Base-by-base conservation (phyloP, 2,113 vertebrate species). In the Phrynosoma blainvillii region DNA sequence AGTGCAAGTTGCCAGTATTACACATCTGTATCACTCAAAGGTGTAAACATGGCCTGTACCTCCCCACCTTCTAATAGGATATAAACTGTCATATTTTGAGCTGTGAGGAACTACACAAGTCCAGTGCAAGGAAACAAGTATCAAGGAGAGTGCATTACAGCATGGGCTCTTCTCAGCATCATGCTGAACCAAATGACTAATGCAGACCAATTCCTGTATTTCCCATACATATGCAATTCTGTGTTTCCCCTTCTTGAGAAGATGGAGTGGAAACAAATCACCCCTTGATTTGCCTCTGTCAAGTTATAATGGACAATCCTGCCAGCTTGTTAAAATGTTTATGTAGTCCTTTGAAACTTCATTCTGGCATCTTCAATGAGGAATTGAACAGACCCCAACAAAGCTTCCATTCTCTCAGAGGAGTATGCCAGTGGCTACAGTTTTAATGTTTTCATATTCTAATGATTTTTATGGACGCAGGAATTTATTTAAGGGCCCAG, bases 381-480 rank as follows among this genome's bases (percentile, higher is more conserved):
- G 70, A 75, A 42, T 6, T 59, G 90, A 91, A 85, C 90, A 85
- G 91, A 84, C 7, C 6, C 7, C 62, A 87, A 88, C 14, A 66
- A 36, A 0, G 1, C 11, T 36, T 12, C 73, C 40, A 54, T 82
- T 87, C 89, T 81, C 66, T 11, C 84, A 81, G 56, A 79, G 75
- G 78, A 1, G 1, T 76, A 88, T 52, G 25, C 62, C 59, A 88
- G 66, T 89, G 79, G 47, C 88, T 78, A 4, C 1, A 56, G 40
- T 82, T 88, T 23, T 86, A 85, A 68, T 82, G 20, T 76, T 90
- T 90, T 81, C 10, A 1, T 90, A 59, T 70, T 87, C 27, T 85
- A 90, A 88, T 89, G 42, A 86, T 71, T 79, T 81, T 42, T 70
- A 14, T 90, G 62, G 91, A 79, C 82, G 54, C 82, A 84, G 40